A percentile compares a stretch with the other conserved stretches of the same genome.
These are phyloP conservation scores for Anhinga rufa DNA, from an alignment of 2,113 vertebrate genomes.

Conservation along the genomic window DNA sequence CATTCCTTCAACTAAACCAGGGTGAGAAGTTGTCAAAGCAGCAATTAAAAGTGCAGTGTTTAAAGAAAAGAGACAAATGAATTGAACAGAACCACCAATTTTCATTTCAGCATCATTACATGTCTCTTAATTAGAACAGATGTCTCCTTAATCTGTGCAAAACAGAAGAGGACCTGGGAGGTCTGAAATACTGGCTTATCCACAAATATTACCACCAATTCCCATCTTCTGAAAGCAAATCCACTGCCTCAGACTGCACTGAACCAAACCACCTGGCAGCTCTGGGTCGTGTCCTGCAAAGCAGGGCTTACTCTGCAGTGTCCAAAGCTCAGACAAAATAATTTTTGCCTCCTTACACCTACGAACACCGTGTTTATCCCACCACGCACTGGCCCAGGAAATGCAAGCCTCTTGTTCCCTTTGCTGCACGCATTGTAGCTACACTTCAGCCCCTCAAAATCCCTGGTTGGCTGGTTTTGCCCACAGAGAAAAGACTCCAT, in stretches of 20 bases:
- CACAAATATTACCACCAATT: neutral
- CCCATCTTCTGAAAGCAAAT: neutral
- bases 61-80: conserved; percentile 1
- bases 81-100: neutral
- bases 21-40: neutral
- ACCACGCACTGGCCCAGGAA: neutral
- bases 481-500: conserved; percentile 8
- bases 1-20: neutral
- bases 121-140: neutral
- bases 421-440: neutral
- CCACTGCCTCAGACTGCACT: neutral
- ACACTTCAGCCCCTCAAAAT: neutral
- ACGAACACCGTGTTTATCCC: neutral
- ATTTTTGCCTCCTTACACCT: neutral
- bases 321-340: neutral
- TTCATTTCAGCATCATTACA: neutral
- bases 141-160: neutral
- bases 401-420: neutral
- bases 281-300: neutral
- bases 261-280: neutral
- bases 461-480: neutral
- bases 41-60: neutral
- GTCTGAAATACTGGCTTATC: neutral
- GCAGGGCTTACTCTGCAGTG: neutral
- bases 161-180: neutral